Percentiles rank a stretch among this genome's conserved stretches.
phyloP scores from a whole-genome alignment of 1,140 invertebrate species.

The Drosophila nasuta region DNA sequence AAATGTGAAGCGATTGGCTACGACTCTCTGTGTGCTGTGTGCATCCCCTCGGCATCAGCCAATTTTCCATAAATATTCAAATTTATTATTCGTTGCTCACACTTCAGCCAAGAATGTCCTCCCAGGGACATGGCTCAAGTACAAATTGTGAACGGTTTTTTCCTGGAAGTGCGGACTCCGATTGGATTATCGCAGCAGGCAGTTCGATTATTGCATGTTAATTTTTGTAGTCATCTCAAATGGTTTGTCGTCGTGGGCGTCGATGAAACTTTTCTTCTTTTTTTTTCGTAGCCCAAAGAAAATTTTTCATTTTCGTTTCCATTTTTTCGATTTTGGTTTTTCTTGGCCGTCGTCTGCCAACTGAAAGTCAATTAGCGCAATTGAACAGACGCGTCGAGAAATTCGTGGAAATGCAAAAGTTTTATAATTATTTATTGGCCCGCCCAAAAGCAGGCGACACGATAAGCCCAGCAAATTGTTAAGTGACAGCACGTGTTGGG shows the following conservation, averaged over 20 bases:
- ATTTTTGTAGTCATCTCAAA: conserved; percentile 43
- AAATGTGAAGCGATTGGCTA: conserved; percentile 37
- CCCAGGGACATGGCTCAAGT: conserved; percentile 43
- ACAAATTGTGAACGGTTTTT: conserved; percentile 53
- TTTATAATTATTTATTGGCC: conserved; percentile 54
- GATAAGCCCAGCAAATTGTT: conserved; percentile 31
- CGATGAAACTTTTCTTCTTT: conserved; percentile 20
- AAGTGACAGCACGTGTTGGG: conserved; percentile 66
- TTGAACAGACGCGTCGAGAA: conserved; percentile 63
- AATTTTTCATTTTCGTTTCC: conserved; percentile 9
- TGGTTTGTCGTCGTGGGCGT: conserved; percentile 28
- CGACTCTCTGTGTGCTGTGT: not conserved
- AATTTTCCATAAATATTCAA: conserved; percentile 78
- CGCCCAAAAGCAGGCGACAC: not conserved
- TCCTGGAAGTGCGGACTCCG: conserved; percentile 30
- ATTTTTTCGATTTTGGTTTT: not conserved
- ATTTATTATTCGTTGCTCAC: conserved; percentile 70
- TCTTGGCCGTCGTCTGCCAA: conserved; percentile 1
- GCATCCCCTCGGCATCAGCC: conserved; percentile 40
- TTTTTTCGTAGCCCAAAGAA: conserved; percentile 25
- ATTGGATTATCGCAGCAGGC: conserved; percentile 56
- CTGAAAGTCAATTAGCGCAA: conserved; percentile 76
- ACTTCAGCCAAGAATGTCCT: conserved; percentile 20
- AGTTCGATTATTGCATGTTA: conserved; percentile 77
- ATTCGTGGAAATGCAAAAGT: conserved; percentile 69